Base-by-base conservation (phyloP, 2,888 invertebrate species). In the Drosophila mimica region DNA sequence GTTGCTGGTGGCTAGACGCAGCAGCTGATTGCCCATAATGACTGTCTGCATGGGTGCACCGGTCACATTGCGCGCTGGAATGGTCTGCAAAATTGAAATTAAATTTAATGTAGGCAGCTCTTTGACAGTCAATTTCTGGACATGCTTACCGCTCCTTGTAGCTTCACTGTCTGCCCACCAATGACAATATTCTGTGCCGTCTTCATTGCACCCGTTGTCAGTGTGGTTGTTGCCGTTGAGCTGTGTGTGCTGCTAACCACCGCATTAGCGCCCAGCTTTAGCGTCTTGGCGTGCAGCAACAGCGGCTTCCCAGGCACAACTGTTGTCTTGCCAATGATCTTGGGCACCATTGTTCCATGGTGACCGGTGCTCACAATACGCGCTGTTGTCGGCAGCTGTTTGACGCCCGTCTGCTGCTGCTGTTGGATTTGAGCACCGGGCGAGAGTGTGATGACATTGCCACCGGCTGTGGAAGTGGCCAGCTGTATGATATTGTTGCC, bases 401-500 rank as follows among this genome's bases (percentile, higher is more conserved):
- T 79, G 25, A 57, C 43, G 30, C 40, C 51, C 30, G 48, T 17
- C 20, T 94, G 8, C 93, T 86, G 8, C 30, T 67, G 67, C 30
- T 75, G 70, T 34, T 70, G 76, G 2, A 33, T 28, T 51, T 81
- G 75, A 4, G 49, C 46, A 33, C 38, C 70, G 17, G 88, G 67
- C 17, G 74, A 15, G 36, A 89, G 48, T 4, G 88, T 80, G 46
- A 76, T 77, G 9, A 86, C 68, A 67, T 82, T 85, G n/a, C 81
- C 66, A n/a, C 56, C 38, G 15, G 60, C 9, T 6, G 71, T 84
- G 11, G 76, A 74, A 15, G 93, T 92, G 4, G 94, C 92, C 56
- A 95, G 81, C 81, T 95, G 94, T 38, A 94, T 94, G 4, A 94
- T 92, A 81, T 94, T 94, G 8, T 93, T 91, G 3, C 81, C 75